phyloP scores from a whole-genome alignment of 2,888 invertebrate genomes.

The Biston betularia region DNA sequence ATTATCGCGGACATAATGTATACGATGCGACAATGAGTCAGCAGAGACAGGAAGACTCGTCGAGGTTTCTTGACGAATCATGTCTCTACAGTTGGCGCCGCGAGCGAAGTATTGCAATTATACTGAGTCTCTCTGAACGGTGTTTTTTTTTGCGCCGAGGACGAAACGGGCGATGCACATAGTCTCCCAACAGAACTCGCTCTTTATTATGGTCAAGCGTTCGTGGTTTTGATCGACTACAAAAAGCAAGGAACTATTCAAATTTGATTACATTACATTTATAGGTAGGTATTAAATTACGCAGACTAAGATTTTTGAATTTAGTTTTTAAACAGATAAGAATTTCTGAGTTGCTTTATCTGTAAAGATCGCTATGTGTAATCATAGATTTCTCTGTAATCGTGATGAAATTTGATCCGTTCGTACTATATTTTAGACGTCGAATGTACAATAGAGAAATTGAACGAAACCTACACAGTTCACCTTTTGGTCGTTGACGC shows the following conservation, averaged over 20 bases:
- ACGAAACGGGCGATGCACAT: slow-evolving; percentile 38
- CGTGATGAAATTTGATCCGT: background rate
- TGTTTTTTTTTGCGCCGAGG: slow-evolving; percentile 49
- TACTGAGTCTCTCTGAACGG: slow-evolving; percentile 44
- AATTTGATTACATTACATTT: background rate
- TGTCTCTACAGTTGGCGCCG: slow-evolving; percentile 56
- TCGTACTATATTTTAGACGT: slow-evolving; percentile 12
- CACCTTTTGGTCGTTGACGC: slow-evolving; percentile 51
- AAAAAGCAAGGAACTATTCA: too few relatives aligned
- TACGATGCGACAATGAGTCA: slow-evolving; percentile 47
- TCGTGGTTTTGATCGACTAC: background rate
- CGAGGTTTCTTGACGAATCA: slow-evolving; percentile 56
- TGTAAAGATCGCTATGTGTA: too few relatives aligned
- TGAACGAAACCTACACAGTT: slow-evolving; percentile 39
- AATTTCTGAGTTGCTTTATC: background rate
- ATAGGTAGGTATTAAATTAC: too few relatives aligned
- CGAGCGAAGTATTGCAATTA: slow-evolving; percentile 62
- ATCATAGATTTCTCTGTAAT: background rate
- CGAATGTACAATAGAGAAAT: slow-evolving; percentile 33
- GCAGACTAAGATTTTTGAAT: background rate
- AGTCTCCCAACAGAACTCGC: slow-evolving; percentile 44
- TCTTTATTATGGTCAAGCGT: slow-evolving; percentile 50
- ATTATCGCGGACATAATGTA: slow-evolving; percentile 31
- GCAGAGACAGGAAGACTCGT: slow-evolving; percentile 53
- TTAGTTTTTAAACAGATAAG: background rate